Evolutionary conservation across 1,140 invertebrate genomes (phyloP).

Genomic region (Cyrtorhinus lividipennis): DNA sequence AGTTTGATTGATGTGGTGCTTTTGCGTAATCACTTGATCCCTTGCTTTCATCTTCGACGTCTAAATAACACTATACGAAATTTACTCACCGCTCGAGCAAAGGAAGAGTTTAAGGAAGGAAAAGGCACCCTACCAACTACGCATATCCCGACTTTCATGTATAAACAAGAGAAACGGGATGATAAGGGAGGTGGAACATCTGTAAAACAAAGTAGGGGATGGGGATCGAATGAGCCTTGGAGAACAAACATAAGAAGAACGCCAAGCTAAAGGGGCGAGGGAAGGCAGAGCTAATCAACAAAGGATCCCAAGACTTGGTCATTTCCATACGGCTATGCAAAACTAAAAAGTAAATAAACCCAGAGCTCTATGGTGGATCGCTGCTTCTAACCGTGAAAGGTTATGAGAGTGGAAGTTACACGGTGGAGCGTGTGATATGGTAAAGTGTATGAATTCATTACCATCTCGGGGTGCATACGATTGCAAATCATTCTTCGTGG

Average conservation of each 20-base stretch:
- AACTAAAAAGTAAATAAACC: conserved; percentile 14
- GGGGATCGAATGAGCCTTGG: not conserved
- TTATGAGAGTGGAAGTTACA: not conserved
- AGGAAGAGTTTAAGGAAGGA: not conserved
- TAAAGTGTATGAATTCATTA: conserved; percentile 12
- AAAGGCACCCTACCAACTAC: not conserved
- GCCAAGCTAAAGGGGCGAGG: not conserved
- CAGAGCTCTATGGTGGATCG: too few species aligned
- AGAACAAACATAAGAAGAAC: not conserved
- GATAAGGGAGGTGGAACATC: not conserved
- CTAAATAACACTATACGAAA: too few species aligned
- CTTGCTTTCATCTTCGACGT: too few species aligned
- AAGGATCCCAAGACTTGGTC: not conserved
- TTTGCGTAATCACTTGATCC: too few species aligned
- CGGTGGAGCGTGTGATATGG: conserved; percentile 8
- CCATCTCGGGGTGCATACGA: conserved; percentile 9
- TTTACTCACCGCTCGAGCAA: too few species aligned
- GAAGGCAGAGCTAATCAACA: not conserved
- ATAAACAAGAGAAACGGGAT: not conserved
- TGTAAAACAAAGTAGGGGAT: not conserved
- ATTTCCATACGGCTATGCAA: conserved; percentile 11
- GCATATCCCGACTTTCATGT: not conserved
- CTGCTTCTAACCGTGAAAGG: not conserved
- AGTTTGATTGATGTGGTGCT: too few species aligned
- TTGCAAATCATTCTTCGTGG: not conserved